Base-by-base conservation (phyloP, 1,140 invertebrate genomes). In the Colletes latitarsis region DNA sequence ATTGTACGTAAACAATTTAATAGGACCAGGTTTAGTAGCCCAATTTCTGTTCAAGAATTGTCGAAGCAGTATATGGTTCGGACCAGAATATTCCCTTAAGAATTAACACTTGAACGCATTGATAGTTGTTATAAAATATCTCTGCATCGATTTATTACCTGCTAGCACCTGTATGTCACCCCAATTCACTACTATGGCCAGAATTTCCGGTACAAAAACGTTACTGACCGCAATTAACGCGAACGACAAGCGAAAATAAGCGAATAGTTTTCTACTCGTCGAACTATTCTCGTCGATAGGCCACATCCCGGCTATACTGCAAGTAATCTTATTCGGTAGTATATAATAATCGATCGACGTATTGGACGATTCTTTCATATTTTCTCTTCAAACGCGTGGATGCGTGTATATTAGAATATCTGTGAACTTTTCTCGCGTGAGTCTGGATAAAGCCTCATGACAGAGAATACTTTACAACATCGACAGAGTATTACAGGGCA, bases 281-380 rank as follows among this genome's bases (percentile, higher is more conserved):
- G 67, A 66, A 67, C 21, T 77, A 0, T 71, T 55, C 10, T 66
- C 63, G 6, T 82, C 74, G 41, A 75, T 55, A 30, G 82, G 74
- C 80, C 72, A 82, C 58, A 84, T 55, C 3, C 79, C 82, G 39
- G 21, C 49, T 3, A 70, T 55, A 21, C 64, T 39, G 58, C 77
- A 83, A 3, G 81, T n/a, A n/a, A 74, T 68, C 9, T n/a, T 75
- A 17, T 83, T 83, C 55, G 78, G 77, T 30, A 68, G 12, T 75
- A 83, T 57, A 12, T 75, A 83, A 55, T 81, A 30, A 53, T 82
- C 66, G 43, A 82, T 75, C 49, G 81, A 71, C 41, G 14, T 49
- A 19, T 30, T 62, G 9, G 39, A 1, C 6, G 8, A 10, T 55
- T 64, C 19, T 46, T 41, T 30, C 78, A 75, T 67, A 14, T 68